Percentiles rank a stretch among this genome's conserved stretches.
Evolutionary conservation across 2,113 vertebrate species (phyloP).

Genomic region (Prunella fulvescens): DNA sequence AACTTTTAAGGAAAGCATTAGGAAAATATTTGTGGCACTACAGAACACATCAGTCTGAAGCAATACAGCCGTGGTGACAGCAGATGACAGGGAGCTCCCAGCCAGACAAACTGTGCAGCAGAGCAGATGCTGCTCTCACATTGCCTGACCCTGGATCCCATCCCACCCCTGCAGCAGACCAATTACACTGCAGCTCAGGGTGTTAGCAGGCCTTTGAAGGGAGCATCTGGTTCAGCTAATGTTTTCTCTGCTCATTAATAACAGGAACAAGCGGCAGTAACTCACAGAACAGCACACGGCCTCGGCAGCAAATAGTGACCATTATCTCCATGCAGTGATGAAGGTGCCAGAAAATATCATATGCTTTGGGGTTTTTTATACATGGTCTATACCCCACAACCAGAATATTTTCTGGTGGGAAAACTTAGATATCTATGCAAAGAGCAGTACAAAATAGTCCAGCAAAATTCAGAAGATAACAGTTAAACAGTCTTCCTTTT

Average conservation of each 20-base stretch:
- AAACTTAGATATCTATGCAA: not conserved
- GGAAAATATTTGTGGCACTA: not conserved
- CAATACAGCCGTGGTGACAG: not conserved
- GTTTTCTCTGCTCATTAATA: slow-evolving; percentile 14
- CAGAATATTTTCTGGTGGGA: not conserved
- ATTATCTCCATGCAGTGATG: not conserved
- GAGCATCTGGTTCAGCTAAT: slow-evolving; percentile 12
- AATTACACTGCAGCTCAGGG: not conserved
- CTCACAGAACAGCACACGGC: not conserved
- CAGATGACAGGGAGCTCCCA: not conserved
- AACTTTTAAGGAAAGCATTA: not conserved
- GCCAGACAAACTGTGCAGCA: not conserved
- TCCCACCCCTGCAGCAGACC: not conserved
- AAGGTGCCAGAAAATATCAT: slow-evolving; percentile 40
- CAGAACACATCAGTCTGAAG: not conserved
- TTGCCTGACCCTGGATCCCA: not conserved
- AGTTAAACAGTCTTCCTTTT: not conserved
- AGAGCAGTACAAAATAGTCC: not conserved
- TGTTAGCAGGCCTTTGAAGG: not conserved
- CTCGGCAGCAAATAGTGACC: slow-evolving; percentile 28
- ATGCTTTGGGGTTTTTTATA: slow-evolving; percentile 17
- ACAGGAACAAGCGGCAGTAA: slow-evolving; percentile 47
- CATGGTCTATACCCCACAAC: not conserved
- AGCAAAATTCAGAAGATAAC: not conserved
- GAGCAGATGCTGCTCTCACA: not conserved